A percentile compares a stretch with the other conserved stretches of the same genome.
phyloP scores from a whole-genome alignment of 2,797 vertebrate species.

The Schizopygopsis malacanthus region DNA sequence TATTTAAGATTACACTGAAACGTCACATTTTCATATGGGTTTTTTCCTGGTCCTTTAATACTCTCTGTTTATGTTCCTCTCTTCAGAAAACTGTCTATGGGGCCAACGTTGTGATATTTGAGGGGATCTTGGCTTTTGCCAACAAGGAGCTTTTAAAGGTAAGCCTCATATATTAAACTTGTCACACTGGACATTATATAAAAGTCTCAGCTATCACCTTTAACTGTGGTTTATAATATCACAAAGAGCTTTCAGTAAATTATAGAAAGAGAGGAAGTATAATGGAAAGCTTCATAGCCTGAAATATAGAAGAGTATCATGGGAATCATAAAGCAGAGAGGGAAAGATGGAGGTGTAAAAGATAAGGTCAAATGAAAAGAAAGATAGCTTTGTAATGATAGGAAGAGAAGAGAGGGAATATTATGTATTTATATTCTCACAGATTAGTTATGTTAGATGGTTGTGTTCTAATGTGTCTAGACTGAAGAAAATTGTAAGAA shows the following conservation, averaged over 20 bases:
- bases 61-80: not conserved
- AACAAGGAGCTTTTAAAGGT: constrained; percentile 94
- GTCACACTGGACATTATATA: not conserved
- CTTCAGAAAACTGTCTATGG: constrained; percentile 90
- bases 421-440: not conserved
- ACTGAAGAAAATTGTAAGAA: not conserved
- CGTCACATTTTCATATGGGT: not conserved
- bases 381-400: constrained; percentile 12
- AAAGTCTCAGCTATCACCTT: not conserved
- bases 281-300: constrained; percentile 17
- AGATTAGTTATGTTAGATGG: constrained; percentile 3
- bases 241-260: not conserved
- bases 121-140: constrained; percentile 90
- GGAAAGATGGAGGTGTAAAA: constrained; percentile 22
- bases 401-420: not conserved
- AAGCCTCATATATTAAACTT: constrained; percentile 35
- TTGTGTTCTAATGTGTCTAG: not conserved
- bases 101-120: constrained; percentile 92
- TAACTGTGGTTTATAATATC: constrained; percentile 3
- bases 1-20: not conserved
- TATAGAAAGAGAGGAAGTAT: constrained; percentile 6
- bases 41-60: not conserved
- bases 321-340: constrained; percentile 31
- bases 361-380: constrained; percentile 37
- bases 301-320: constrained; percentile 21